Evolutionary conservation across 2,797 vertebrate genomes (phyloP), one percentile per base, ranked within the genome.

Genomic region (Lycodopsis pacificus): DNA sequence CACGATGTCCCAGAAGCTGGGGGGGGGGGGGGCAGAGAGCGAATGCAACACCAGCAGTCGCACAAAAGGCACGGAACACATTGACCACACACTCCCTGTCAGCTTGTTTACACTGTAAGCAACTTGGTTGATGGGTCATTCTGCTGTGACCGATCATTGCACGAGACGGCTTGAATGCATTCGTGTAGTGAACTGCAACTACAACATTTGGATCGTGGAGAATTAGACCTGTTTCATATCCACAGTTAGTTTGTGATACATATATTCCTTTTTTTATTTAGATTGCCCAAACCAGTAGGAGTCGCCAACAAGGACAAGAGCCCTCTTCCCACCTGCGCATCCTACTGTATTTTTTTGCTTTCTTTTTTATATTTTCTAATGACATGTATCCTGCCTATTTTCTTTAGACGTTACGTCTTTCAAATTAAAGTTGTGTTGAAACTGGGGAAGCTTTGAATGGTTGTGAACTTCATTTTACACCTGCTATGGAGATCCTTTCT

Each of bases 41-140:
- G 65, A 79, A 81, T 66, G 82, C 85, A 86, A 81, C 61, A 76
- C 75, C 79, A 80, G 79, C 85, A 67, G 77, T 71, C 49, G 46
- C 75, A 87, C 76, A 72, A 77, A 34, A 88, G 83, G 87, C 86
- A 89, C 84, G 82, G 61, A 71, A 73, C 62, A 89, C 80, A 79
- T 11, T 62, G 77, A 86, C 25, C 76, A 76, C 71, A 73, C 74
- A 67, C 65, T 20, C 61, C 68, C 82, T 63, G 13, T 38, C 67
- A 68, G 83, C 82, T 76, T 67, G 79, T 80, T 86, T 88, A 87
- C 89, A 90, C 88, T 89, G 90, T 79, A 87, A 87, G 65, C 88
- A 91, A 90, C 86, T 34, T 30, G 25, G 53, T 44, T 20, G 44
- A 73, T 34, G 9, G 58, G 77, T 78, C 73, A 57, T 36, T 68